Percentiles rank a stretch among this genome's conserved stretches.
Evolutionary conservation across 2,113 vertebrate species (phyloP).

Genomic region (Urocitellus parryii): DNA sequence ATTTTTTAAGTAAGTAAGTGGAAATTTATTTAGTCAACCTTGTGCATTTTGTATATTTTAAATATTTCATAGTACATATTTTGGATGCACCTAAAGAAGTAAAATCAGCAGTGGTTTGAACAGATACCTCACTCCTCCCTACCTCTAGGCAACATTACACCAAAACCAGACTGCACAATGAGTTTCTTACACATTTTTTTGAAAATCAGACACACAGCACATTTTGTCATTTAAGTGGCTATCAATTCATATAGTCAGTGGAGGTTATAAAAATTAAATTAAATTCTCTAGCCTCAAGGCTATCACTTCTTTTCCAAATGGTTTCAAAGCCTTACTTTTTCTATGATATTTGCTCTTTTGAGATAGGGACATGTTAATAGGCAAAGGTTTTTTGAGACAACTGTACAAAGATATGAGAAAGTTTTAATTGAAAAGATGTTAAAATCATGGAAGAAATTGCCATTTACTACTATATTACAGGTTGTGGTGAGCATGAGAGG

Average conservation of each 20-base stretch:
- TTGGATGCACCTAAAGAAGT: neutral
- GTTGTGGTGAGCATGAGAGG: neutral
- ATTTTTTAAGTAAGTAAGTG: neutral
- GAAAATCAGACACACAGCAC: neutral
- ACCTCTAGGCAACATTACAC: neutral
- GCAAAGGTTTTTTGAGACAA: neutral
- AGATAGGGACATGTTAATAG: neutral
- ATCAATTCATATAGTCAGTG: conserved; percentile 16
- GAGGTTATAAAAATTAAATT: neutral
- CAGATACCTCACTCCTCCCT: neutral
- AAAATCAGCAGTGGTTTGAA: neutral
- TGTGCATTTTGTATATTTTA: neutral
- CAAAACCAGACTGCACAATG: neutral
- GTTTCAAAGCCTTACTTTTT: conserved; percentile 13
- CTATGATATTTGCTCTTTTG: neutral
- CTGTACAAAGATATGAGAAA: neutral
- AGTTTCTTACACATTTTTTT: neutral
- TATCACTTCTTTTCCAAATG: neutral
- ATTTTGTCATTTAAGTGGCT: conserved; percentile 30
- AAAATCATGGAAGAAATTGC: neutral
- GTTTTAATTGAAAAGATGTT: neutral
- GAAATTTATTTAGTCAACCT: neutral
- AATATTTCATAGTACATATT: neutral
- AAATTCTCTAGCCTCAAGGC: neutral
- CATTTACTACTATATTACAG: neutral